These are phyloP conservation scores for Aphaenogaster ashmeadi DNA, from an alignment of 1,140 invertebrate genomes.

Conservation along the genomic window DNA sequence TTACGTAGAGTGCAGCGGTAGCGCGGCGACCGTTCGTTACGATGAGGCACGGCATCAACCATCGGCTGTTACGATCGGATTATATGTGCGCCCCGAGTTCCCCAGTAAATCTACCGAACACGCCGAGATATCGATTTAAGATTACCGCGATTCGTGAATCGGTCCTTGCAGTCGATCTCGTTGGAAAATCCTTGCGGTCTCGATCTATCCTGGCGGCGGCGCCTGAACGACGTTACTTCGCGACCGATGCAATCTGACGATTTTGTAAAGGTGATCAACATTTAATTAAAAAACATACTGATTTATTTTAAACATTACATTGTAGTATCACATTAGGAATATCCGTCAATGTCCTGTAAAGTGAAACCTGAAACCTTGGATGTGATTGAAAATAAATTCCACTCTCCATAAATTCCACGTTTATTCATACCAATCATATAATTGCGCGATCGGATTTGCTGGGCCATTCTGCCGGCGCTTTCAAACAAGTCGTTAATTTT, in stretches of 20 bases:
- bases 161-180: slow-evolving; percentile 31
- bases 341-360: not conserved
- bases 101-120: slow-evolving; percentile 61
- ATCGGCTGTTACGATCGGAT: slow-evolving; percentile 64
- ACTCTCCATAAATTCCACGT: not conserved
- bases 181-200: not conserved
- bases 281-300: not conserved
- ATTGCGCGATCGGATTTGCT: slow-evolving; percentile 21
- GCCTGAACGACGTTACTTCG: not conserved
- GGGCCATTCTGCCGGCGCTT: not conserved
- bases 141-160: slow-evolving; percentile 50
- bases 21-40: slow-evolving; percentile 60
- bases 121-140: slow-evolving; percentile 62
- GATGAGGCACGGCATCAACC: slow-evolving; percentile 60
- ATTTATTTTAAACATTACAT: not conserved
- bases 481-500: slow-evolving; percentile 71
- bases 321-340: not conserved
- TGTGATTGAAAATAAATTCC: not conserved
- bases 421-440: slow-evolving; percentile 17
- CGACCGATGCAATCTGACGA: not conserved
- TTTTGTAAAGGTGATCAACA: not conserved
- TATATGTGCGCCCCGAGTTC: slow-evolving; percentile 53
- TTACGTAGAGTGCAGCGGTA: slow-evolving; percentile 62
- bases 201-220: slow-evolving; percentile 7
- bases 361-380: not conserved